phyloP scores from a whole-genome alignment of 1,140 invertebrate species.

The Chionoecetes opilio region DNA sequence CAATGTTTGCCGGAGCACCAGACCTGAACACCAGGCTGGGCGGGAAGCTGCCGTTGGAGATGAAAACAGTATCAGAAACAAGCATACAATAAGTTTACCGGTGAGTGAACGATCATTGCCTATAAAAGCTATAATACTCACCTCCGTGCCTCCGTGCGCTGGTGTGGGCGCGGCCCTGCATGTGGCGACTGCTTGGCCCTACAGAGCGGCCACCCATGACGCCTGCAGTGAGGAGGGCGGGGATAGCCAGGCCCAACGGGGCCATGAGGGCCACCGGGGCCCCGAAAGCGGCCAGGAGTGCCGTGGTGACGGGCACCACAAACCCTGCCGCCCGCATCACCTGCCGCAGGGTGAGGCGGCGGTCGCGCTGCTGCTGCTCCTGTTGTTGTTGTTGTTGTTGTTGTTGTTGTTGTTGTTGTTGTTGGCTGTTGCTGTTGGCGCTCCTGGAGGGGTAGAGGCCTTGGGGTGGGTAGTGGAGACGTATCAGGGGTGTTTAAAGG shows the following conservation, averaged over 20 bases:
- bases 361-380: not conserved
- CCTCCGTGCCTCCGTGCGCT: too few relatives aligned
- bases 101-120: too few relatives aligned
- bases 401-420: not conserved
- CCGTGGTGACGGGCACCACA: constrained; percentile 56
- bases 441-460: too few relatives aligned
- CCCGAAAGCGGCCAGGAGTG: constrained; percentile 56
- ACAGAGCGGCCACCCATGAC: constrained; percentile 47
- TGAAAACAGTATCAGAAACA: too few relatives aligned
- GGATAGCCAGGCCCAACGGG: constrained; percentile 61
- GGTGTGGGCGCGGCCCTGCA: not conserved
- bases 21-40: too few relatives aligned
- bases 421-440: not conserved
- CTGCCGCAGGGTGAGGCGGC: constrained; percentile 48
- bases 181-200: not conserved
- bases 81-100: too few relatives aligned
- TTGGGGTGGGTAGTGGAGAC: too few relatives aligned
- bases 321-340: constrained; percentile 49
- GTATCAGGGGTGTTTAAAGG: too few relatives aligned
- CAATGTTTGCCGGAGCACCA: too few relatives aligned
- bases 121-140: too few relatives aligned
- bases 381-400: not conserved
- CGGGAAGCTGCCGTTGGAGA: too few relatives aligned
- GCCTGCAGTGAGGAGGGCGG: constrained; percentile 58
- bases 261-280: constrained; percentile 63